Evolutionary conservation across 2,888 invertebrate species (phyloP), one percentile per base, ranked within the genome.

Genomic region (Vandiemenella viatica): DNA sequence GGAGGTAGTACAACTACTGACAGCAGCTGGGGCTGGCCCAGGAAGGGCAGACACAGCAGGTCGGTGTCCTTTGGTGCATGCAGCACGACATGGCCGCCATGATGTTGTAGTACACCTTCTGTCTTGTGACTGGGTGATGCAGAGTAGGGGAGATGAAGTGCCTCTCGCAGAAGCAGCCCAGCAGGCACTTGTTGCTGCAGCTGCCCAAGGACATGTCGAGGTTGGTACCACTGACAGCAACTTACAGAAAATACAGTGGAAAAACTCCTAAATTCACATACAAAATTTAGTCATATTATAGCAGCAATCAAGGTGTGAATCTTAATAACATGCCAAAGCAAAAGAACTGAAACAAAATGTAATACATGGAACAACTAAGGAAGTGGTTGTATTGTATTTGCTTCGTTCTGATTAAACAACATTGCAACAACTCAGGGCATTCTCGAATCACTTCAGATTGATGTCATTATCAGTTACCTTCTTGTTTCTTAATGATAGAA

Each of bases 21-120:
- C 83, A 49, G 80, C 65, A 15, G 69, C 69, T 38, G 79, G 79
- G 53, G 79, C 83, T 55, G 80, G 79, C 16, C 68, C 87, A 13
- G 85, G 86, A 6, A 83, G 84, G 57, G 76, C 80, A 0, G 88
- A 88, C 61, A 84, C 84, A 46, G 80, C 85, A 0, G 86, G 86
- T 50, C 80, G 83, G 58, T 87, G 90, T 59, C 83, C 93, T 1
- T 66, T 93, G 50, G 88, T 92, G 0, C 91, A 93, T 64, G 93
- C 93, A 1, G 89, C 93, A 0, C 77, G 86, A 57, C 83, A 83
- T 59, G 92, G 92, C 0, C 85, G 86, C 60, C 68, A 89, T 37
- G 85, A 87, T 54, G 84, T 92, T 1, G 86, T 93, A 0, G 85
- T 85, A 37, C 89, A 90, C 62, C 72, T 95, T 18, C 70, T 93